Conservation (phyloP, 2,888 invertebrate genomes). For the Rutpela maculata region DNA sequence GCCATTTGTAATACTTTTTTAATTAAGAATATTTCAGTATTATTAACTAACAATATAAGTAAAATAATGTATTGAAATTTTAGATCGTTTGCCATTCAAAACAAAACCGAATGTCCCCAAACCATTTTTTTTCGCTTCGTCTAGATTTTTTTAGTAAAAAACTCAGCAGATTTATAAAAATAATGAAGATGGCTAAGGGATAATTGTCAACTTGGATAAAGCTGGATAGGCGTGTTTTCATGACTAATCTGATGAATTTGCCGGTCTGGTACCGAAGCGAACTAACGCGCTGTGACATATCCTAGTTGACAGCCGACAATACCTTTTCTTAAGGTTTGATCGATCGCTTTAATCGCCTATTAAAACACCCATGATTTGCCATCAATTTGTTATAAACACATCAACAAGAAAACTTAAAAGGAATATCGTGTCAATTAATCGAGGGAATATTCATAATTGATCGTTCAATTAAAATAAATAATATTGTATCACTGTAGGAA, state of each 20-base stretch:
- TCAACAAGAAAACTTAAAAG: slow-evolving; percentile 37
- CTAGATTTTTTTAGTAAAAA: neutral
- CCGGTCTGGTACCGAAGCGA: slow-evolving; percentile 48
- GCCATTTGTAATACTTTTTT: too few relatives aligned
- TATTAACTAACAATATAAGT: too few relatives aligned
- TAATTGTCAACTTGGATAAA: slow-evolving; percentile 34
- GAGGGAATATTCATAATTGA: slow-evolving; percentile 45
- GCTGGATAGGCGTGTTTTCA: slow-evolving; percentile 45
- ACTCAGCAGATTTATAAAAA: slow-evolving; percentile 1
- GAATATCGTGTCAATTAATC: slow-evolving; percentile 63
- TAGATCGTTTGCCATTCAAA: too few relatives aligned
- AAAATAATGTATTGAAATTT: too few relatives aligned
- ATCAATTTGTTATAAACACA: slow-evolving; percentile 47
- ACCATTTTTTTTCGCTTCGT: neutral
- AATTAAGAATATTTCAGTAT: too few relatives aligned
- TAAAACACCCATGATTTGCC: slow-evolving; percentile 53
- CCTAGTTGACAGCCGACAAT: slow-evolving; percentile 59
- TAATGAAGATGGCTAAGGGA: slow-evolving; percentile 23
- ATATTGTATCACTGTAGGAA: slow-evolving; percentile 10
- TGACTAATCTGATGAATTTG: slow-evolving; percentile 52
- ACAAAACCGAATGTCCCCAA: too few relatives aligned
- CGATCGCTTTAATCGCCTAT: slow-evolving; percentile 56
- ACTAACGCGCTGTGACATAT: slow-evolving; percentile 56
- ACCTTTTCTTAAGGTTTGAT: slow-evolving; percentile 52
- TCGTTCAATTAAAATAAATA: slow-evolving; percentile 43